Evolutionary conservation across 1,140 invertebrate genomes (phyloP), one percentile per base, ranked within the genome.

Genomic region (Drosophila jambulina): DNA sequence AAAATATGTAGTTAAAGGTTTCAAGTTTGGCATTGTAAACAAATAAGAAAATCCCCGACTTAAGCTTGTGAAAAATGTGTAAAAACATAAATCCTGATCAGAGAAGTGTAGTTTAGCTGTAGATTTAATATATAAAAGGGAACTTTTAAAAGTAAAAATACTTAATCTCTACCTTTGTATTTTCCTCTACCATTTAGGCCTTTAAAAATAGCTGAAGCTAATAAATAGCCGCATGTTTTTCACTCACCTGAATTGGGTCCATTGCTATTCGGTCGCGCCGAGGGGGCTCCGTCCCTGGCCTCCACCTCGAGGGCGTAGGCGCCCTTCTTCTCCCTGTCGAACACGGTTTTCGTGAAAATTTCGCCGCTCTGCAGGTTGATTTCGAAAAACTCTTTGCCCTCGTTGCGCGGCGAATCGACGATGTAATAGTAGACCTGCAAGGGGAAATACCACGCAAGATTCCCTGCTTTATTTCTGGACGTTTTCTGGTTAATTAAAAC

Each of bases 301-400:
- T 98, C 97, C 64, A 99, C 97, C 91, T 98, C 97, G 78, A 99
- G 93, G 12, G 98, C 98, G 93, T 99, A 99, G 32, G 98, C 98
- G 21, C 97, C 97, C 92, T 98, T 97, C 94, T 98, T 98, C 93
- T 98, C 97, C 74, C 98, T 96, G 94, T 98, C 97, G 94, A 99
- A 99, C 70, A 98, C 96, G 49, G 97, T 94, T 93, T 98, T 98
- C 4, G 98, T 99, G 93, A 97, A 98, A 78, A 99, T 96, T 93
- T 98, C 97, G 1, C 98, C 98, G 15, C 97, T 97, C 91, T 98
- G 96, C 91, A 96, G 95, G 93, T 98, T 98, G 92, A 99, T 98
- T 93, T 98, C 97, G 93, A 99, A 99, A 93, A 96, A 98, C 93
- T 98, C 97, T 93, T 98, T 98, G 60, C 97, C 97, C 92, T 98